A percentile compares a stretch with the other conserved stretches of the same genome.
Evolutionary conservation across 2,888 invertebrate species (phyloP).

Genomic region (Rhamnusium bicolor): DNA sequence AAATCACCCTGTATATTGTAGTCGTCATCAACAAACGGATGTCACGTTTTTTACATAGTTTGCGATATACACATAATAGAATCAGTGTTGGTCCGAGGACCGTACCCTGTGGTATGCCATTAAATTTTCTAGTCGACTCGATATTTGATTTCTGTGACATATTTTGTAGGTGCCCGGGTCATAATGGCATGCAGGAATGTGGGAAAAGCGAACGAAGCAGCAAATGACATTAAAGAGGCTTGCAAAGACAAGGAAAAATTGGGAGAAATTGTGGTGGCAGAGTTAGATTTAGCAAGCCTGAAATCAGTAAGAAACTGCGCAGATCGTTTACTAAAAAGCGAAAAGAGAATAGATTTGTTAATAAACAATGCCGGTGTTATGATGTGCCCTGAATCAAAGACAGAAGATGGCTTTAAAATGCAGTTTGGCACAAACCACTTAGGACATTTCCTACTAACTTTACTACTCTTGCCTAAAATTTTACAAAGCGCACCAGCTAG

Average conservation of each 20-base stretch:
- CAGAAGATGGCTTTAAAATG: constrained; percentile 79
- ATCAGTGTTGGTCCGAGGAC: too few relatives aligned
- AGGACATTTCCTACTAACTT: constrained; percentile 70
- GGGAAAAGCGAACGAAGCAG: constrained; percentile 73
- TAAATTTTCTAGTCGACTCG: too few relatives aligned
- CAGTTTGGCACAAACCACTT: constrained; percentile 80
- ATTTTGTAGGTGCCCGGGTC: constrained; percentile 71
- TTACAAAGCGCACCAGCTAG: constrained; percentile 73
- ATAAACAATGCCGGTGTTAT: constrained; percentile 84
- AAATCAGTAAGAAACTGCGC: constrained; percentile 66
- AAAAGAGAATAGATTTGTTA: constrained; percentile 76
- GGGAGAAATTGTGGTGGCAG: constrained; percentile 70
- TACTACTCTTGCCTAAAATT: constrained; percentile 70
- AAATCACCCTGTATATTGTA: too few relatives aligned
- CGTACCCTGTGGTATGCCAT: too few relatives aligned
- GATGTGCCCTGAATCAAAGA: constrained; percentile 76
- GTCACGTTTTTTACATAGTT: too few relatives aligned
- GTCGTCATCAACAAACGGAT: too few relatives aligned
- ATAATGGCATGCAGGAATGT: constrained; percentile 76
- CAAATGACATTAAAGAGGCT: constrained; percentile 70
- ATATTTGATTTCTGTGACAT: background rate
- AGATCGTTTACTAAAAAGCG: constrained; percentile 68
- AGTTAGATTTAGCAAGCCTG: constrained; percentile 70
- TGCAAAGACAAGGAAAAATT: constrained; percentile 63
- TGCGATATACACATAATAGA: too few relatives aligned